phyloP scores from a whole-genome alignment of 2,888 invertebrate species.

The Drosophila antonietae region DNA sequence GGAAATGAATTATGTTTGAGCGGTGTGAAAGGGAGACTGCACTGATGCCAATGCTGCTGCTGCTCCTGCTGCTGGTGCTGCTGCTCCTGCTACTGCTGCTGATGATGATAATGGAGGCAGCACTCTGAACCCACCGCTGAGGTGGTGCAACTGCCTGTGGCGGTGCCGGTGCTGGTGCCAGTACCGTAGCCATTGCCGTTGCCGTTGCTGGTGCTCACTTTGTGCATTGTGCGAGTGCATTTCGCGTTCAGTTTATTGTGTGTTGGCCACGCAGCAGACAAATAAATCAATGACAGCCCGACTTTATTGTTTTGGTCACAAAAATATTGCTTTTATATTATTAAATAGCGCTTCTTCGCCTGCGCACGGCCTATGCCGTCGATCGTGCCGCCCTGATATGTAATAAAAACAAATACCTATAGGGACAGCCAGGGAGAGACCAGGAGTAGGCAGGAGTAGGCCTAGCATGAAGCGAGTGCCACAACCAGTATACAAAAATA shows the following conservation, averaged over 20 bases:
- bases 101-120: conserved; percentile 20
- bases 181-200: conserved; percentile 30
- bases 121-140: conserved; percentile 57
- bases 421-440: conserved; percentile 44
- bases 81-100: neutral
- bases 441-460: conserved; percentile 6
- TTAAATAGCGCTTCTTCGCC: conserved; percentile 58
- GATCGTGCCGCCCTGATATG: conserved; percentile 69
- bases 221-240: conserved; percentile 74
- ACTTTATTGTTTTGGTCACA: conserved; percentile 82
- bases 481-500: conserved; percentile 12
- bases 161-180: conserved; percentile 20
- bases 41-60: neutral
- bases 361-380: conserved; percentile 30
- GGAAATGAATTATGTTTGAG: conserved; percentile 83
- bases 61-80: neutral
- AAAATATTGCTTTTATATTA: conserved; percentile 80
- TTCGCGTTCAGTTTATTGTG: conserved; percentile 78
- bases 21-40: conserved; percentile 17
- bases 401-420: conserved; percentile 75
- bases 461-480: conserved; percentile 13
- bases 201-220: conserved; percentile 40
- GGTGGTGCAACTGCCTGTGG: conserved; percentile 50
- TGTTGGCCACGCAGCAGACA: conserved; percentile 77
- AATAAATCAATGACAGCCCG: conserved; percentile 82